Percentiles rank a stretch among this genome's conserved stretches.
Conservation (phyloP, 1,140 invertebrate species). For the Tyrophagus putrescentiae region DNA sequence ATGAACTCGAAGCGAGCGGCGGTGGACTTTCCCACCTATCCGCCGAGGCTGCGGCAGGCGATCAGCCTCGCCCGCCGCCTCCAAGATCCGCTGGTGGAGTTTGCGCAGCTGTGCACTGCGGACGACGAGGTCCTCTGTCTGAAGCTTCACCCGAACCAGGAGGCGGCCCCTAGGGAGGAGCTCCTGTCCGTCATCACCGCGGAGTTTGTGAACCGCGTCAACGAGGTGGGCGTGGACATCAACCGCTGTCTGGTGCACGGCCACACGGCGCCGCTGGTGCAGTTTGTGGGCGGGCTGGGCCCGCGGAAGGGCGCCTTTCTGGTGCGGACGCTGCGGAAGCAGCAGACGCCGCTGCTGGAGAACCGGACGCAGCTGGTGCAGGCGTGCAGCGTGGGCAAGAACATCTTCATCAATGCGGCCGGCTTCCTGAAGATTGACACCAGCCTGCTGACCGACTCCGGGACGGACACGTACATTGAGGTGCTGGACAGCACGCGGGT, state of each 20-base stretch:
- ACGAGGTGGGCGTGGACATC: conserved; percentile 97
- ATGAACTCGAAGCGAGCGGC: conserved; percentile 73
- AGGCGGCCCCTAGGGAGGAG: conserved; percentile 68
- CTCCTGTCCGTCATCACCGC: conserved; percentile 64
- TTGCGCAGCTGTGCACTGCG: conserved; percentile 79
- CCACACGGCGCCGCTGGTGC: conserved; percentile 74
- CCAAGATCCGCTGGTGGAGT: conserved; percentile 91
- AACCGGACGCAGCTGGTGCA: conserved; percentile 90
- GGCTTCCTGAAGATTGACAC: conserved; percentile 99
- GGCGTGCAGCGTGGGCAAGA: conserved; percentile 88
- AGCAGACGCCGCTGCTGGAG: conserved; percentile 78
- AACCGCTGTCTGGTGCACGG: conserved; percentile 76
- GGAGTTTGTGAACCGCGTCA: conserved; percentile 82
- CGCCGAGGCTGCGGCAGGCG: conserved; percentile 67
- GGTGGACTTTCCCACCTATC: conserved; percentile 80
- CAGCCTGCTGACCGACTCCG: conserved; percentile 66
- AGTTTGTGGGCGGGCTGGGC: conserved; percentile 94
- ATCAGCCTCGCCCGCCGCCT: conserved; percentile 77
- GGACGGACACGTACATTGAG: conserved; percentile 85
- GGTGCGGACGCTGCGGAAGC: conserved; percentile 53
- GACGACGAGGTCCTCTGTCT: conserved; percentile 93
- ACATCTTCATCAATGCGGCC: conserved; percentile 97
- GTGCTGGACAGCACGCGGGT: conserved; percentile 92
- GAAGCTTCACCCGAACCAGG: conserved; percentile 73
- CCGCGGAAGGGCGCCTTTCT: conserved; percentile 81